Percentiles rank a stretch among this genome's conserved stretches.
Conservation (phyloP, 2,888 invertebrate genomes). For the Meteorus colon region DNA sequence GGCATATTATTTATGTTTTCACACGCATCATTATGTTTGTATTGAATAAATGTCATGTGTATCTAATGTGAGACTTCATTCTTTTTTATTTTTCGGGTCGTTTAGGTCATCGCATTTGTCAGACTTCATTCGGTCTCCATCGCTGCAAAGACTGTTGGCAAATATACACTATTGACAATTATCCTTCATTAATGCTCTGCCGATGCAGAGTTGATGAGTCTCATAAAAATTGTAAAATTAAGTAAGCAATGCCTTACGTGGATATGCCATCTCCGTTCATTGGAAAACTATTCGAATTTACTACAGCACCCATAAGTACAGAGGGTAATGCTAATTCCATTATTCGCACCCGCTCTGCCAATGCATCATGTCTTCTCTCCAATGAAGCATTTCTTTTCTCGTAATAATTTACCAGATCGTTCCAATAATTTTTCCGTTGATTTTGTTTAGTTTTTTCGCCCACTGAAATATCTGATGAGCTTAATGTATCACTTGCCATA, state of each 20-base stretch:
- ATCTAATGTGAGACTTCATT: neutral
- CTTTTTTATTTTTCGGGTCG: too few species aligned
- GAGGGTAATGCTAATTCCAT: conserved; percentile 64
- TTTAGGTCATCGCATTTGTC: neutral
- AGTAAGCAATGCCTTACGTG: neutral
- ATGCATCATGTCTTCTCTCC: conserved; percentile 56
- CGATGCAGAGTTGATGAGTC: neutral
- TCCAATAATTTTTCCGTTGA: conserved; percentile 57
- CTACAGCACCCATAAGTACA: conserved; percentile 57
- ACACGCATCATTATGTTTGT: conserved; percentile 38
- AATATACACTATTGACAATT: neutral
- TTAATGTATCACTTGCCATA: neutral
- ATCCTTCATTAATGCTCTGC: neutral
- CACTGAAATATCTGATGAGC: conserved; percentile 9
- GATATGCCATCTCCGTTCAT: neutral
- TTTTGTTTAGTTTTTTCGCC: conserved; percentile 39
- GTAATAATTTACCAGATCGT: conserved; percentile 56
- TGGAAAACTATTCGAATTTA: conserved; percentile 44
- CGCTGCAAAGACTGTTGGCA: neutral
- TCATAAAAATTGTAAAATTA: neutral
- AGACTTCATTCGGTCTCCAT: neutral
- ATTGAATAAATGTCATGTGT: conserved; percentile 32
- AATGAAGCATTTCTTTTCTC: conserved; percentile 60
- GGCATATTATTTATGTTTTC: conserved; percentile 38
- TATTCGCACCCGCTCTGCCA: conserved; percentile 59